Evolutionary conservation across 1,140 invertebrate species (phyloP), one percentile per base, ranked within the genome.

Genomic region (Drosophila ironensis): DNA sequence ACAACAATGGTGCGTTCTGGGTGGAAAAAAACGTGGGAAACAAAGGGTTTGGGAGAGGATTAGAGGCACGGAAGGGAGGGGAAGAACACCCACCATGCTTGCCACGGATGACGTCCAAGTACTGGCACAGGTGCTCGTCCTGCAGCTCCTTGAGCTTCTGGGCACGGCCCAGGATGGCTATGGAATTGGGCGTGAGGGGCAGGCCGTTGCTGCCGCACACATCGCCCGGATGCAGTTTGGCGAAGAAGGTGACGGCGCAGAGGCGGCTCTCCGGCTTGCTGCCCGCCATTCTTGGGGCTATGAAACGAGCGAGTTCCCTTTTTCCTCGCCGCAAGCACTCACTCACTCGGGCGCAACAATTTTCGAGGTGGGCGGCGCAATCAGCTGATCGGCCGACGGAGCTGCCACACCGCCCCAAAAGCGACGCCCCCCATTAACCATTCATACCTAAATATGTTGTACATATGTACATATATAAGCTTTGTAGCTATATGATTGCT

Each of bases 191-290:
- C 2, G 98, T 99, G 7, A 99, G 91, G 0, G 98, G 98, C 24
- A 99, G 91, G 9, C 98, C 98, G 92, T 99, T 99, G 51, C 95
- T 97, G 5, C 97, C 98, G 91, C 98, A 99, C 48, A 95, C 94
- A 91, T 99, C 97, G 56, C 95, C 94, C 28, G 96, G 95, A 91
- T 98, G 96, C 86, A 94, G 94, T 81, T 94, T 95, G 0, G 97
- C 97, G 91, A 98, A 97, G 90, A 97, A 98, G 38, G 97, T 98
- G 72, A 95, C 94, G 16, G 95, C 95, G 20, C 96, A 96, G 87
- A 98, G 57, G 48, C 76, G 80, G 25, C 74, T 68, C 48, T 74
- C 70, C 56, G 16, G 41, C 33, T 25, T 24, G 40, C 38, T 41
- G 14, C 14, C 30, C 41, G 46, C 56, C 24, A 2, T 45, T 6